Evolutionary conservation across 2,113 vertebrate species (phyloP).

Genomic region (Tragelaphus buxtoni): DNA sequence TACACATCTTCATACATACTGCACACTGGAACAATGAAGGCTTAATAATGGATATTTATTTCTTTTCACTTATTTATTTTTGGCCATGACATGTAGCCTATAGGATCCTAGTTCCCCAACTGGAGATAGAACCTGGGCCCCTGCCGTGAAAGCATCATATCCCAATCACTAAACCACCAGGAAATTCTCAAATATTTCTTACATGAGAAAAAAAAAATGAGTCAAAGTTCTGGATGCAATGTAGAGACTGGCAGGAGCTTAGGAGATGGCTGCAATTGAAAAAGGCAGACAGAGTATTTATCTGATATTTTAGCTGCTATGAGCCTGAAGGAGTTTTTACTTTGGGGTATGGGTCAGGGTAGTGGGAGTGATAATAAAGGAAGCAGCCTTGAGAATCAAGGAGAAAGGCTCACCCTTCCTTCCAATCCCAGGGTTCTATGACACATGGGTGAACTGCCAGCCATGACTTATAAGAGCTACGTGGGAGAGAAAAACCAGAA

Average conservation of each 20-base stretch:
- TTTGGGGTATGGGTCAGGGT: background rate
- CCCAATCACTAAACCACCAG: background rate
- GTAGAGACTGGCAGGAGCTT: background rate
- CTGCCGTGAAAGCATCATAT: background rate
- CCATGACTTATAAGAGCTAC: background rate
- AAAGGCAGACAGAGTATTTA: background rate
- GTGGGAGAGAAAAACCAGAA: background rate
- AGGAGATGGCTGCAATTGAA: background rate
- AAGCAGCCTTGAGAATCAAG: background rate
- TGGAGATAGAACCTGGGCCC: background rate
- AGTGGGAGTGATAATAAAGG: background rate
- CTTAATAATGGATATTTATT: background rate
- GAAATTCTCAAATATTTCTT: background rate
- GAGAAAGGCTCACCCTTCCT: background rate
- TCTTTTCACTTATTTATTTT: background rate
- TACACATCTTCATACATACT: background rate
- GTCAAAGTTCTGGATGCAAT: background rate
- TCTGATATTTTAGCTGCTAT: background rate
- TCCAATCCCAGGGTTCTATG: background rate
- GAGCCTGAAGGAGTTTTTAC: background rate
- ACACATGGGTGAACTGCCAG: background rate
- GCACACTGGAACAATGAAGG: background rate
- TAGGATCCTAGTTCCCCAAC: background rate
- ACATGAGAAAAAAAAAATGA: background rate
- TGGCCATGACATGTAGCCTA: background rate